phyloP scores from a whole-genome alignment of 2,797 vertebrate genomes.

The Mastacembelus armatus region DNA sequence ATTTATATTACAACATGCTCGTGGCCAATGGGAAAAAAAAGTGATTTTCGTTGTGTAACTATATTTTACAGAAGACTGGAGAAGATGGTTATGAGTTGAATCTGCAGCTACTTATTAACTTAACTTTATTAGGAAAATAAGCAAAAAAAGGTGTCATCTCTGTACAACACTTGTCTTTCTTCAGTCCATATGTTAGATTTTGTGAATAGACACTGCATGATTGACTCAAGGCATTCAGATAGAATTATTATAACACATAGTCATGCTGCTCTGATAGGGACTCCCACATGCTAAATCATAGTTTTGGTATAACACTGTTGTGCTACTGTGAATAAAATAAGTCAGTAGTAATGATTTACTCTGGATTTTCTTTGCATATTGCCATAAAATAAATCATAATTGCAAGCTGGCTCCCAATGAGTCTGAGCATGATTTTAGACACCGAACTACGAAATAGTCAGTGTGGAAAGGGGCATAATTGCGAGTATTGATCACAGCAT shows the following conservation, averaged over 20 bases:
- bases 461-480: constrained; percentile 21
- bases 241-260: background rate
- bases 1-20: background rate
- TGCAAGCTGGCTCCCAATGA: constrained; percentile 6
- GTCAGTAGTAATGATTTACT: background rate
- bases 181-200: background rate
- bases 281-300: background rate
- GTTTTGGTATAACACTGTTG: background rate
- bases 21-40: constrained; percentile 1
- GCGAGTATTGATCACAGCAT: constrained; percentile 38
- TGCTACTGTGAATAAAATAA: no score
- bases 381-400: constrained; percentile 12
- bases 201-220: background rate
- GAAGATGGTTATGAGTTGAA: background rate
- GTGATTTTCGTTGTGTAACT: constrained; percentile 10
- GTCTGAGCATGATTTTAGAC: background rate
- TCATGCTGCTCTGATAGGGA: background rate
- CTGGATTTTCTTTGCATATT: background rate
- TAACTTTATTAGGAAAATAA: no score
- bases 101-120: constrained; percentile 15
- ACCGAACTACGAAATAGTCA: constrained; percentile 1
- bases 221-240: background rate
- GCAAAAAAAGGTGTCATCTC: no score
- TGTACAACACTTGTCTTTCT: background rate
- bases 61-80: background rate